Percentiles rank a stretch among this genome's conserved stretches.
phyloP scores from a whole-genome alignment of 2,888 invertebrate species.

The Platynereis dumerilii region DNA sequence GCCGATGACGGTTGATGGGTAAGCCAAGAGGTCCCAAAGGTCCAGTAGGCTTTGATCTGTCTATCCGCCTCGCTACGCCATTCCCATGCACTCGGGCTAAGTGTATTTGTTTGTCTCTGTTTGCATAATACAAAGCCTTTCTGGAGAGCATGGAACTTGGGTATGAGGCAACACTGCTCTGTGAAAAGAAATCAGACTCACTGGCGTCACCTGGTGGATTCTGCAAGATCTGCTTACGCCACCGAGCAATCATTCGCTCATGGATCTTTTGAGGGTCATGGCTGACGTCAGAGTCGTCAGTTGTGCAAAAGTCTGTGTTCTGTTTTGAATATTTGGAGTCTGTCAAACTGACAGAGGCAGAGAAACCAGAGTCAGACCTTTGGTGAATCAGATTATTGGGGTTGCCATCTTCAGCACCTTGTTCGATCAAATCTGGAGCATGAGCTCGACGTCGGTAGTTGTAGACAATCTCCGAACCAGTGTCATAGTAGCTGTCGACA shows the following conservation, averaged over 20 bases:
- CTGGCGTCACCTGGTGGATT: background rate
- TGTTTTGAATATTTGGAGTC: background rate
- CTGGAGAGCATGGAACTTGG: conserved; percentile 3
- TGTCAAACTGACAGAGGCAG: background rate
- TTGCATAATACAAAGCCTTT: background rate
- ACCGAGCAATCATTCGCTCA: background rate
- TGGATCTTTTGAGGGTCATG: background rate
- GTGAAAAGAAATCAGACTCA: conserved; percentile 4
- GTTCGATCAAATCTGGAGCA: background rate
- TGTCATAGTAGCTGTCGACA: conserved; percentile 2
- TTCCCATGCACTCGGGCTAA: no score
- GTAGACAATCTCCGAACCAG: background rate
- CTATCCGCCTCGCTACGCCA: no score
- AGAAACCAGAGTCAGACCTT: conserved; percentile 8
- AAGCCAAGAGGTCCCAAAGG: no score
- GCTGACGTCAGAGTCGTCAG: conserved; percentile 8
- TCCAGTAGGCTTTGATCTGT: no score
- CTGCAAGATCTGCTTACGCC: background rate
- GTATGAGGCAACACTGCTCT: background rate
- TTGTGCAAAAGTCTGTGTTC: background rate
- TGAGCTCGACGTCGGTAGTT: background rate
- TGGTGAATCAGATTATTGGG: background rate
- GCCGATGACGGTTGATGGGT: no score
- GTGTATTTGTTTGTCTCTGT: background rate
- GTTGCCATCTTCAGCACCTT: background rate